phyloP scores from a whole-genome alignment of 2,888 invertebrate genomes.

The Acleris holmiana region DNA sequence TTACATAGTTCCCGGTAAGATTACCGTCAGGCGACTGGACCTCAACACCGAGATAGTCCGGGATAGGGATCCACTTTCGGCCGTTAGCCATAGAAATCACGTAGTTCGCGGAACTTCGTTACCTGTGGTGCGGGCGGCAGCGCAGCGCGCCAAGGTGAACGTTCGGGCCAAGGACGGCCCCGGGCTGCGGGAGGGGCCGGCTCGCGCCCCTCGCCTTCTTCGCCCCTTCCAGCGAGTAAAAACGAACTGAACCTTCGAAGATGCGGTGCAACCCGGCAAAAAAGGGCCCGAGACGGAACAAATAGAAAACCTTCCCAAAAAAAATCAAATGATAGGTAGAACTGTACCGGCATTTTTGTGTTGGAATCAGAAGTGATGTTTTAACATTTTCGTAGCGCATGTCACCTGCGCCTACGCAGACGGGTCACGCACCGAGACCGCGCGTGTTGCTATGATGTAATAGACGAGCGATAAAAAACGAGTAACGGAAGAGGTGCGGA shows the following conservation, averaged over 20 bases:
- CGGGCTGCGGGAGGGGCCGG: constrained; percentile 73
- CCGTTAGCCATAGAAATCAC: constrained; percentile 81
- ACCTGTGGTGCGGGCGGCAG: constrained; percentile 79
- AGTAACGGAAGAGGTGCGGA: constrained; percentile 73
- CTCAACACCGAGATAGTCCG: constrained; percentile 56
- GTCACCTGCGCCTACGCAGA: constrained; percentile 79
- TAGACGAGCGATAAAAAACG: constrained; percentile 66
- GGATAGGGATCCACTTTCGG: constrained; percentile 72
- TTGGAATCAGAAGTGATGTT: constrained; percentile 62
- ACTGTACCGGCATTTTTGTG: constrained; percentile 63
- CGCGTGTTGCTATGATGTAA: constrained; percentile 71
- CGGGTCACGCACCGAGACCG: constrained; percentile 65
- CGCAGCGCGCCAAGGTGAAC: constrained; percentile 83
- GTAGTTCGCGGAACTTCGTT: constrained; percentile 84
- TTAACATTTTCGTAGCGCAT: constrained; percentile 62
- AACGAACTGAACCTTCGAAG: constrained; percentile 75
- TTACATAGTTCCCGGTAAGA: constrained; percentile 70
- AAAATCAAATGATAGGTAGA: constrained; percentile 74
- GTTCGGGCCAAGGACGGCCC: constrained; percentile 83
- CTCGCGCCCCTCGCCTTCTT: constrained; percentile 54
- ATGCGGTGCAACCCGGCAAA: constrained; percentile 76
- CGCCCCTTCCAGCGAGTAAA: constrained; percentile 65
- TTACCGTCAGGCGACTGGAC: constrained; percentile 63
- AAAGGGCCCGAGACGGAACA: constrained; percentile 79
- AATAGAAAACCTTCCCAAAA: constrained; percentile 78